phyloP scores from a whole-genome alignment of 2,113 vertebrate species.

The Tretioscincus oriximinensis region DNA sequence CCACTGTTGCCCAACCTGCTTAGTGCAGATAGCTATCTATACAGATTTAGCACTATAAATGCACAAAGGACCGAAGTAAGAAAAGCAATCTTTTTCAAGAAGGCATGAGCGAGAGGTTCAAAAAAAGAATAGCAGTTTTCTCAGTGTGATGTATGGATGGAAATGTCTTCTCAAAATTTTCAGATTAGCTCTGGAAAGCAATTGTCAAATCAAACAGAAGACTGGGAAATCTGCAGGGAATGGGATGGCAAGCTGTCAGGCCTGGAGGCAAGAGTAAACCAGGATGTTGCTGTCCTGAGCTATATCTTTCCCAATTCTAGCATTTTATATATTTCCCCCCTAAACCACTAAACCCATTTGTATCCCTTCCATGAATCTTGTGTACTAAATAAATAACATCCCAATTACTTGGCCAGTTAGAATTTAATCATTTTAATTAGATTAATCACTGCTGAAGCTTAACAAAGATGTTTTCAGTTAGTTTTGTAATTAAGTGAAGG shows the following conservation, averaged over 20 bases:
- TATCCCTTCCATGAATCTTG: background rate
- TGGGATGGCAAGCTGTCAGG: background rate
- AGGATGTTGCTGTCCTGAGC: background rate
- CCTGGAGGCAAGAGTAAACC: background rate
- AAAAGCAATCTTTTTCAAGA: no score
- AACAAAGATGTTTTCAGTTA: background rate
- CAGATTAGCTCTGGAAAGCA: background rate
- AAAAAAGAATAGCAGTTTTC: background rate
- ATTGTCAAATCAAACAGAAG: background rate
- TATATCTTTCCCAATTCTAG: background rate
- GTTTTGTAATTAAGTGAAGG: slow-evolving; percentile 19
- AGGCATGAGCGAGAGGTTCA: background rate
- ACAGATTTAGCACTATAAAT: no score
- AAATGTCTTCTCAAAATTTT: background rate
- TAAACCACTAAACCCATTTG: background rate
- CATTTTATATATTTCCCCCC: background rate
- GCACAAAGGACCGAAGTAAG: no score
- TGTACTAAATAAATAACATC: slow-evolving; percentile 15
- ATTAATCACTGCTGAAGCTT: slow-evolving; percentile 20
- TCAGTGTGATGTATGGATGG: no score
- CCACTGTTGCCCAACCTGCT: no score
- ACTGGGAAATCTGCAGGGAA: background rate
- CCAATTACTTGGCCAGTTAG: slow-evolving; percentile 18
- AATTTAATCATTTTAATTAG: background rate
- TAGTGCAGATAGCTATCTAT: no score